A percentile compares a stretch with the other conserved stretches of the same genome.
Conservation (phyloP, 1,140 invertebrate genomes). For the Platorchestia sp. region DNA sequence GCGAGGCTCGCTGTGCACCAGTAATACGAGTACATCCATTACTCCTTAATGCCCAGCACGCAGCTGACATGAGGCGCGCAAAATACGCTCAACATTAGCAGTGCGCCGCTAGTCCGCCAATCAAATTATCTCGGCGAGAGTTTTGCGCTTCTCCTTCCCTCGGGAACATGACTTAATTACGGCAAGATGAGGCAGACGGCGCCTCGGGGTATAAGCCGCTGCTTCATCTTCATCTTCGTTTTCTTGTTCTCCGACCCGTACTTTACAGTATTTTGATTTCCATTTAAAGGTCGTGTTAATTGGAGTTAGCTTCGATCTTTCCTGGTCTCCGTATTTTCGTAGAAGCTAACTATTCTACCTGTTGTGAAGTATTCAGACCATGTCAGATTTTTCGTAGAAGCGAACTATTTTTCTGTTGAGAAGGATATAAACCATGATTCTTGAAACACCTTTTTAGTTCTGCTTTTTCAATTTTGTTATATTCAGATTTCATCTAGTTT, state of each 20-base stretch:
- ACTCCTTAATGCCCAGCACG: background rate
- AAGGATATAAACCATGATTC: background rate
- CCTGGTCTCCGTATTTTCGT: background rate
- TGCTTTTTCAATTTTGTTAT: background rate
- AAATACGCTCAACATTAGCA: conserved; percentile 40
- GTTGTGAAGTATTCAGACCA: background rate
- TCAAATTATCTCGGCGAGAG: conserved; percentile 38
- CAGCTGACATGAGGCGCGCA: background rate
- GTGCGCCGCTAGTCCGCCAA: conserved; percentile 39
- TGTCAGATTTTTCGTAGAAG: background rate
- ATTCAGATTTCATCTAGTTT: background rate
- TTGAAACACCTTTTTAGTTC: too few species aligned
- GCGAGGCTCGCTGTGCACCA: background rate
- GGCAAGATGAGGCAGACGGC: conserved; percentile 16
- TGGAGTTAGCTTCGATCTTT: too few species aligned
- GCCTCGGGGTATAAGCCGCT: background rate
- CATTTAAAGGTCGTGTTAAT: too few species aligned
- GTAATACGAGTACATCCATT: background rate
- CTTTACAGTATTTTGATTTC: too few species aligned
- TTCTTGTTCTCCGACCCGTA: too few species aligned
- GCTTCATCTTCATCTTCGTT: too few species aligned
- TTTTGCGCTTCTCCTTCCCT: conserved; percentile 18
- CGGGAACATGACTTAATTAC: conserved; percentile 38
- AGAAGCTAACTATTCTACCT: background rate
- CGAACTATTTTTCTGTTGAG: background rate